phyloP scores from a whole-genome alignment of 2,113 vertebrate species.

The Malurus elegans region DNA sequence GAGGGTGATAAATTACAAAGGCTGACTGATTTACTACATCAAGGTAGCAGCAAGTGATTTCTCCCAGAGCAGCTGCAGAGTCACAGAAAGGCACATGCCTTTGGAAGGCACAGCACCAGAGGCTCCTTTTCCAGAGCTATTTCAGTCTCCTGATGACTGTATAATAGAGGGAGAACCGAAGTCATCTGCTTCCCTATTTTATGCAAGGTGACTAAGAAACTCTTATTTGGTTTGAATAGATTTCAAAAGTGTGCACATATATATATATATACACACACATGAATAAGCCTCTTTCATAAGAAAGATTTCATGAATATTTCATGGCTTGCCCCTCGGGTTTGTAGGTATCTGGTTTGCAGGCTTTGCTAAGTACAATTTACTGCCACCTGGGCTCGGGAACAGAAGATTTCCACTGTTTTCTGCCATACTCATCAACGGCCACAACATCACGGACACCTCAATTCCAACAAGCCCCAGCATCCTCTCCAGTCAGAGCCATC shows the following conservation, averaged over 20 bases:
- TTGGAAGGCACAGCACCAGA: conserved; percentile 17
- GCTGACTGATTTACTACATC: background rate
- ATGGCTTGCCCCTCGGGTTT: background rate
- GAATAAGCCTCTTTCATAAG: conserved; percentile 63
- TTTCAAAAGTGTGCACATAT: conserved; percentile 33
- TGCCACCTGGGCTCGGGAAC: background rate
- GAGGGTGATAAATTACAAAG: background rate
- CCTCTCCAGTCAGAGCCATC: background rate
- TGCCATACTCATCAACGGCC: background rate
- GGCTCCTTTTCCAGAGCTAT: conserved; percentile 14
- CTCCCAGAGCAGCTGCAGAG: background rate
- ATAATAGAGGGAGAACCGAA: conserved; percentile 11
- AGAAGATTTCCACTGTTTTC: background rate
- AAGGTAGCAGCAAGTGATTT: conserved; percentile 27
- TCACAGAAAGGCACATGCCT: background rate
- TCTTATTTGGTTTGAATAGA: conserved; percentile 58
- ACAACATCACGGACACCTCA: background rate
- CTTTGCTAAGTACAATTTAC: conserved; percentile 2
- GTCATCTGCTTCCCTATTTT: conserved; percentile 58
- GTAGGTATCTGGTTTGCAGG: conserved; percentile 34
- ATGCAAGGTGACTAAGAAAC: conserved; percentile 41
- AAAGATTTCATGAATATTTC: conserved; percentile 62
- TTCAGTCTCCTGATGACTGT: conserved; percentile 29
- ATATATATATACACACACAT: background rate
- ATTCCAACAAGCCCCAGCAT: background rate